Conservation (phyloP, 2,113 vertebrate species). For the Chloroceryle aenea region DNA sequence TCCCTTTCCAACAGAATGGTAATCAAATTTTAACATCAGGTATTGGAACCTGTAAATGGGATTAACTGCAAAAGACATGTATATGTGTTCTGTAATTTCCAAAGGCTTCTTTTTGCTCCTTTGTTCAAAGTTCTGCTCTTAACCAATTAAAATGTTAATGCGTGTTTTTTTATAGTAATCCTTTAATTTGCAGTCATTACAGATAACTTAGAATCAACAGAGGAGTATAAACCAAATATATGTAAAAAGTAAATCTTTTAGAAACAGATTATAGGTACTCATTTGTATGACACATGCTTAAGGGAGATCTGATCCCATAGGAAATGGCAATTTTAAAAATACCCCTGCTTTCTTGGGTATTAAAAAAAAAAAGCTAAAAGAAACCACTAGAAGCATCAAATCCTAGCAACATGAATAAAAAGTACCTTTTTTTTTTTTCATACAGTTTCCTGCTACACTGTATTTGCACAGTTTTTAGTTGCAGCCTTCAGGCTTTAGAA, state of each 20-base stretch:
- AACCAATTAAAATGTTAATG: not conserved
- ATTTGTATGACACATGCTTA: not conserved
- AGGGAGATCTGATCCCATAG: not conserved
- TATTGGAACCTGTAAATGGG: not conserved
- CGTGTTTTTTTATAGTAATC: not conserved
- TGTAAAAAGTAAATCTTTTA: not conserved
- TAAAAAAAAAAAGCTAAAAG: not conserved
- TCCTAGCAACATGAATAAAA: not conserved
- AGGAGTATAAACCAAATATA: not conserved
- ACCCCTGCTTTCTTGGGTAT: not conserved
- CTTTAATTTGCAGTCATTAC: not conserved
- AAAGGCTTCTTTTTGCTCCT: not conserved
- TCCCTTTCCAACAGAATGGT: not conserved
- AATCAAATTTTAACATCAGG: not conserved
- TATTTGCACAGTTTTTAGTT: not conserved
- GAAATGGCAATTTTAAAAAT: not conserved
- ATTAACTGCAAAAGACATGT: not conserved
- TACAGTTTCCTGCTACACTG: not conserved
- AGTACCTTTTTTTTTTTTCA: not conserved
- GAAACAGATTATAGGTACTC: not conserved
- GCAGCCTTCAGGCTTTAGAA: not conserved
- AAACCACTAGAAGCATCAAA: not conserved
- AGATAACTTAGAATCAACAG: not conserved
- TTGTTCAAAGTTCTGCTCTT: not conserved
- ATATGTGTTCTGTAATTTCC: not conserved